These are phyloP conservation scores for Lycodopsis pacificus DNA, from an alignment of 2,797 vertebrate species.

Conservation along the genomic window DNA sequence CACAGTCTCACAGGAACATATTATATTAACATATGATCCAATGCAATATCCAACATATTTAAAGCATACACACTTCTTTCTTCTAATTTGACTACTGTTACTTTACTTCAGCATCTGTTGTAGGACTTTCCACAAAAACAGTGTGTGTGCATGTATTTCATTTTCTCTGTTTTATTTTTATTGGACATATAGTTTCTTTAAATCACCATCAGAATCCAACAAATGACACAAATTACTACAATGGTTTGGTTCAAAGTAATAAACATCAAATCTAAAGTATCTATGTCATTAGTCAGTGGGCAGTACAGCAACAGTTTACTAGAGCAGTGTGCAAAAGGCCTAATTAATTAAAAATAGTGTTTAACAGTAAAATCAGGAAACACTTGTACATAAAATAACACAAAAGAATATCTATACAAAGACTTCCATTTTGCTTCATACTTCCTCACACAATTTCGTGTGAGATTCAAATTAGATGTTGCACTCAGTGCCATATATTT, in stretches of 20 bases:
- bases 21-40: background rate
- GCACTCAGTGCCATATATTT: background rate
- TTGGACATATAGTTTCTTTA: background rate
- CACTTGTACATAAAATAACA: background rate
- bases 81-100: background rate
- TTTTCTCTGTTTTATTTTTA: background rate
- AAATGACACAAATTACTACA: background rate
- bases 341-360: background rate
- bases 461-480: background rate
- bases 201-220: background rate
- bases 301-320: background rate
- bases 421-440: background rate
- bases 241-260: background rate
- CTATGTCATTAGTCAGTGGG: background rate
- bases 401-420: background rate
- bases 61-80: background rate
- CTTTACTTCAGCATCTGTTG: background rate
- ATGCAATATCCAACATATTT: background rate
- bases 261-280: background rate
- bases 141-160: background rate
- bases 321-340: background rate
- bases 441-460: background rate
- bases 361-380: background rate
- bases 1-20: background rate
- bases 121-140: background rate